Evolutionary conservation across 2,797 vertebrate species (phyloP), one percentile per base, ranked within the genome.

Genomic region (Bovichtus variegatus): DNA sequence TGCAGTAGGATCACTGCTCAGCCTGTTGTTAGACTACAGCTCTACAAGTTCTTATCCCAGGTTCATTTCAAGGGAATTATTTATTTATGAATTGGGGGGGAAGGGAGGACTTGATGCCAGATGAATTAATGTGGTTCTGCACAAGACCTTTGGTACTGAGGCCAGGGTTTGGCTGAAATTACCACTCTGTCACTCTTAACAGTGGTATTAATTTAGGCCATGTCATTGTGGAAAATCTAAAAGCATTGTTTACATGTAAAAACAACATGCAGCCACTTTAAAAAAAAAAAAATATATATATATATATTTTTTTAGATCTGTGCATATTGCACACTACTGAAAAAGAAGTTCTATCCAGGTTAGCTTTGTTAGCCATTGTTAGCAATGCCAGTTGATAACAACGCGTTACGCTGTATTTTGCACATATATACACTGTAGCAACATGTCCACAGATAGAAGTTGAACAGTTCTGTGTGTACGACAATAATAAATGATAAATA

Each of bases 11-110:
- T 60, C 55, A 38, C 58, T 49, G 49, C 51, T 63, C 36, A 15
- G 25, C 25, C 23, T 62, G 25, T 46, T 43, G 25, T 36, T 31
- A 5, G 65, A 57, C 19, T 43, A 2, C 19, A 34, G 49, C 44
- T 18, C 7, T 66, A 4, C 13, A 43, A 47, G 27, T 18, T 65
- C 16, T 44, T 51, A 46, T 59, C 16, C 16, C 16, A 23, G 31
- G 19, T 65, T 67, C 18, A 27, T 65, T 60, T 63, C 8, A 34
- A 44, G 40, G 9, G 5, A 31, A 64, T 55, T 2, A 62, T 81
- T 76, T 67, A 76, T 80, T 73, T 25, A 67, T 53, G 38, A 71
- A 29, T 41, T 44, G 4, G n/a, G n/a, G n/a, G 5, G 2, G 19
- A 9, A 19, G 41, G 23, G 9, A 46, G 31, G 15, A 63, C 13